phyloP scores from a whole-genome alignment of 2,797 vertebrate genomes.

The Pitangus sulphuratus region DNA sequence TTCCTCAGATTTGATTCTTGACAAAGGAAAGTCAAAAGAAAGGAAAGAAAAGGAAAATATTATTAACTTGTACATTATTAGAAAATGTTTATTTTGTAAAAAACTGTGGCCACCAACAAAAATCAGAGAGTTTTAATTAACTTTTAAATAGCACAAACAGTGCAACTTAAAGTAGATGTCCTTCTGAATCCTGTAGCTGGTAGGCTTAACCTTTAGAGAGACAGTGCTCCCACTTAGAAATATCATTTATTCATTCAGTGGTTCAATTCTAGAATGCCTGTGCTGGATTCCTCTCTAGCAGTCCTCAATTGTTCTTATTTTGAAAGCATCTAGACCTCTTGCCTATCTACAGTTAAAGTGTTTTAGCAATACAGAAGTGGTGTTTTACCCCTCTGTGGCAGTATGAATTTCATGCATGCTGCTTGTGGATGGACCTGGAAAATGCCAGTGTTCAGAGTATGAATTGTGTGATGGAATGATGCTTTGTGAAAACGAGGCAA shows the following conservation, averaged over 20 bases:
- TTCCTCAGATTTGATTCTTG: background rate
- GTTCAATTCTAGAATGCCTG: background rate
- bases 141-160: background rate
- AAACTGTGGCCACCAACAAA: background rate
- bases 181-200: background rate
- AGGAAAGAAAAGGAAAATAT: background rate
- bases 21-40: background rate
- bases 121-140: background rate
- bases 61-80: background rate
- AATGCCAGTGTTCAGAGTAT: background rate
- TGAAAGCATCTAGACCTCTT: background rate
- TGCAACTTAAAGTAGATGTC: background rate
- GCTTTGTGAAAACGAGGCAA: background rate
- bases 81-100: background rate
- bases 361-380: background rate
- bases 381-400: background rate
- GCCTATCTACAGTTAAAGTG: background rate
- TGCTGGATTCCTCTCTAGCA: background rate
- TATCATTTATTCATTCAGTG: background rate
- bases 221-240: background rate
- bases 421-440: background rate
- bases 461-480: background rate
- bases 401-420: background rate
- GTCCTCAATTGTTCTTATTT: background rate
- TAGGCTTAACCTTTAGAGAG: background rate